phyloP scores from a whole-genome alignment of 2,888 invertebrate genomes.

The Lasius platythorax region DNA sequence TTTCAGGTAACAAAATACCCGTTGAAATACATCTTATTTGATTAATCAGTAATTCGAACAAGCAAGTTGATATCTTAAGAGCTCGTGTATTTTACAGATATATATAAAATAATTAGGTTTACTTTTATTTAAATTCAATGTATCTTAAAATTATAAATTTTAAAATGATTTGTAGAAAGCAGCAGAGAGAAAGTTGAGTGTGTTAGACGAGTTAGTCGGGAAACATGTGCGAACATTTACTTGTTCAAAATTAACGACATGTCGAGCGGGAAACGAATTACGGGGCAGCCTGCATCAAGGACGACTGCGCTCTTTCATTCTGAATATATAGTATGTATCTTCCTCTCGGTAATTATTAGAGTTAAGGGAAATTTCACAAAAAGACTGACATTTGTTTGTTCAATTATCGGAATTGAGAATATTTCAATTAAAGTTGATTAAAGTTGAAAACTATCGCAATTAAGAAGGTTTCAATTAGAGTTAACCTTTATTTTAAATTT shows the following conservation, averaged over 20 bases:
- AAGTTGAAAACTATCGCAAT: neutral
- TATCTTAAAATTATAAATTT: constrained; percentile 2
- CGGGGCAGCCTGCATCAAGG: neutral
- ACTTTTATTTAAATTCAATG: neutral
- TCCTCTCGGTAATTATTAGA: constrained; percentile 15
- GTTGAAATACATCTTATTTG: neutral
- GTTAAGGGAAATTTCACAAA: neutral
- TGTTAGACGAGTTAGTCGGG: neutral
- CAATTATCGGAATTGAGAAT: constrained; percentile 5
- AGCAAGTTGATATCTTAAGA: neutral
- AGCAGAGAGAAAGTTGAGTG: neutral
- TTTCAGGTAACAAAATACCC: neutral
- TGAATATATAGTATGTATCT: neutral
- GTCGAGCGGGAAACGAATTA: constrained; percentile 17
- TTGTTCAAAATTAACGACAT: constrained; percentile 43
- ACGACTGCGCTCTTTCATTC: neutral
- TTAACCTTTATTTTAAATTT: constrained; percentile 20
- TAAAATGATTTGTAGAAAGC: neutral
- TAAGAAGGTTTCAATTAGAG: neutral
- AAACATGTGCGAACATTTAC: constrained; percentile 1
- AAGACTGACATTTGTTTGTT: neutral
- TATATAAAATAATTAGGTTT: neutral
- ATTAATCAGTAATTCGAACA: neutral
- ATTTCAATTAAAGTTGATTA: neutral
- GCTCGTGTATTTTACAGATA: neutral